Evolutionary conservation across 2,113 vertebrate genomes (phyloP), one percentile per base, ranked within the genome.

Genomic region (Emydura subglobosa): DNA sequence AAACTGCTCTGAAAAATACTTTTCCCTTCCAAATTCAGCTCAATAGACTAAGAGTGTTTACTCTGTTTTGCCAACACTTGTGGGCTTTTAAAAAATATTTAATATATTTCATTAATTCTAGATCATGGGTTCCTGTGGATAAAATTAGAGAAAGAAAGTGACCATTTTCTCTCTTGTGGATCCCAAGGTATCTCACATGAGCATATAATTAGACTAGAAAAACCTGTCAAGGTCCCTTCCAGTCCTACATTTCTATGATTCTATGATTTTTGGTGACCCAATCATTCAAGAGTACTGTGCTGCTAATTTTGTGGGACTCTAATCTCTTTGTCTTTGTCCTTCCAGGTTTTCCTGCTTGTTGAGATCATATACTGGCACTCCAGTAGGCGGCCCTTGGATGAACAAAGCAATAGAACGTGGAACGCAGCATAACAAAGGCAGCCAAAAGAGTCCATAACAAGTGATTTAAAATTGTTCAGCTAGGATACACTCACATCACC

Each of bases 21-120:
- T 95, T 86, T 97, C 57, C 82, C 54, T 94, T 93, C 57, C 25
- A 78, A 91, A 61, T 53, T 65, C 82, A 95, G 47, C 47, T 91
- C 86, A 92, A 95, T 39, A 87, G 93, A 90, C 27, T 21, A 78
- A 13, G 61, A 81, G 21, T 51, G 29, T 61, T 74, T 85, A 29
- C 59, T 84, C 53, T 74, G 24, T 47, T 95, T 12, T 14, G 21
- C 61, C 53, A 78, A n/a, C 93, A 54, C 19, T 65, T 51, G 2
- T 78, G 74, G 78, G 53, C 25, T 83, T 87, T 51, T 87, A 83
- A 90, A 78, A 59, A 85, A 61, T 34, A 76, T 87, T 94, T 42
- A 44, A 65, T 8, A 74, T 53, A 14, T 72, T 14, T 49, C n/a
- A 34, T 79, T 91, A 0, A 0, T 49, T 84, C 54, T 49, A 44